Percentiles rank a stretch among this genome's conserved stretches.
Evolutionary conservation across 2,113 vertebrate species (phyloP).

Genomic region (Zootoca vivipara): DNA sequence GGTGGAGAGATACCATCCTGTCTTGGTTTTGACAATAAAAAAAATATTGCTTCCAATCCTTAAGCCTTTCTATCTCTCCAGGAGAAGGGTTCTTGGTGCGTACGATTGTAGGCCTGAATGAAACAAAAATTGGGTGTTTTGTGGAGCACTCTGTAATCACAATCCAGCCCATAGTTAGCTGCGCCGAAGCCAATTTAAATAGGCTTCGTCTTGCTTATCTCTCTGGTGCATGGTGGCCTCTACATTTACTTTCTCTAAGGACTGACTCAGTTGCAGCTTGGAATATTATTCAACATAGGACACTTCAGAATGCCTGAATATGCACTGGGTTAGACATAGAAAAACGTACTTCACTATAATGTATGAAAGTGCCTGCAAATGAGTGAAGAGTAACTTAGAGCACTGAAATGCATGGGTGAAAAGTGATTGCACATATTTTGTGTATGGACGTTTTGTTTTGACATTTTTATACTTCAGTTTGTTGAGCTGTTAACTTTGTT

Average conservation of each 20-base stretch:
- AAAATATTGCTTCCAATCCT: not conserved
- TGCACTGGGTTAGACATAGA: not conserved
- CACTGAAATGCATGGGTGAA: not conserved
- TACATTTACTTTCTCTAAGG: not conserved
- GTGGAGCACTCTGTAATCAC: not conserved
- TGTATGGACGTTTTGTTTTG: not conserved
- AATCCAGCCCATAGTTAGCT: not conserved
- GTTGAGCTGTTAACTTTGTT: not conserved
- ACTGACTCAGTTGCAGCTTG: not conserved
- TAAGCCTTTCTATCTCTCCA: not conserved
- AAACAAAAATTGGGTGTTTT: not conserved
- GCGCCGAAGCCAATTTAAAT: not conserved
- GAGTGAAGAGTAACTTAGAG: not conserved
- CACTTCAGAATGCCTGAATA: not conserved
- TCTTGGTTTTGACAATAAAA: conserved; percentile 6
- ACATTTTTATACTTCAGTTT: not conserved
- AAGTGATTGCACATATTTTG: not conserved
- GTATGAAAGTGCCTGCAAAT: not conserved
- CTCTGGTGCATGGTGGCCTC: not conserved
- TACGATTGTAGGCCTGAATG: not conserved
- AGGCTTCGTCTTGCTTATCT: not conserved
- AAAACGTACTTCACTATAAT: not conserved
- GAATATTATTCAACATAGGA: not conserved
- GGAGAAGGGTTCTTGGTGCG: not conserved
- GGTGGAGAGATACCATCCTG: not conserved